Evolutionary conservation across 35 echinoderm and acorn worm species (phyloP).

Genomic region (Apostichopus japonicus): DNA sequence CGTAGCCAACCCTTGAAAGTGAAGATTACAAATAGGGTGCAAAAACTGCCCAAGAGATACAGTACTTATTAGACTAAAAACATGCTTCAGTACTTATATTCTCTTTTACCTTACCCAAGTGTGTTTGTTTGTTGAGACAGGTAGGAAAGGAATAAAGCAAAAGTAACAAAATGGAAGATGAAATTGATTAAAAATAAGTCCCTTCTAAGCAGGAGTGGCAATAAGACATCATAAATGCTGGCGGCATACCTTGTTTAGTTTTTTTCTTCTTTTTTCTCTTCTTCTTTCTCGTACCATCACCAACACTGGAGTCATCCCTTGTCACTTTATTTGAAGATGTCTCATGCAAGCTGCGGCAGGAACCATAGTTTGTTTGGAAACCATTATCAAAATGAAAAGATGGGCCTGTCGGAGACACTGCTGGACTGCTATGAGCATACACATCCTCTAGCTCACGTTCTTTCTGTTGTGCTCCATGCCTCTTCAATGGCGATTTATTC

Average conservation of each 20-base stretch:
- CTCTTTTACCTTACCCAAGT: too few relatives aligned
- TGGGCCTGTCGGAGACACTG: background rate
- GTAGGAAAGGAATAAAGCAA: too few relatives aligned
- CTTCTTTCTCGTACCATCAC: conserved; percentile 11
- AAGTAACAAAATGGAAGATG: too few relatives aligned
- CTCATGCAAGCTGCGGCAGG: background rate
- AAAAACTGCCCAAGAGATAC: too few relatives aligned
- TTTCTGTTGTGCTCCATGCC: conserved; percentile 22
- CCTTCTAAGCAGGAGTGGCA: too few relatives aligned
- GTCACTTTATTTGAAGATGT: background rate
- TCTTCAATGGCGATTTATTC: conserved; percentile 11
- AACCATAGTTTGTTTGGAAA: background rate
- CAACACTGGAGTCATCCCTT: background rate
- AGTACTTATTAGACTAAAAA: too few relatives aligned
- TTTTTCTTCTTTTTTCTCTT: conserved; percentile 59
- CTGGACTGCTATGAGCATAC: conserved; percentile 6
- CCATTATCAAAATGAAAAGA: background rate
- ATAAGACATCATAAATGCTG: too few relatives aligned
- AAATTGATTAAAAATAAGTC: too few relatives aligned
- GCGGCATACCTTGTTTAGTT: conserved; percentile 32
- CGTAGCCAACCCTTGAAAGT: too few relatives aligned
- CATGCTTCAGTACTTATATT: too few relatives aligned
- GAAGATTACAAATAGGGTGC: too few relatives aligned
- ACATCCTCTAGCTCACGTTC: conserved; percentile 18
- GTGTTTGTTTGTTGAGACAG: background rate